Evolutionary conservation across 2,888 invertebrate genomes (phyloP).

Genomic region (Trilocha varians): DNA sequence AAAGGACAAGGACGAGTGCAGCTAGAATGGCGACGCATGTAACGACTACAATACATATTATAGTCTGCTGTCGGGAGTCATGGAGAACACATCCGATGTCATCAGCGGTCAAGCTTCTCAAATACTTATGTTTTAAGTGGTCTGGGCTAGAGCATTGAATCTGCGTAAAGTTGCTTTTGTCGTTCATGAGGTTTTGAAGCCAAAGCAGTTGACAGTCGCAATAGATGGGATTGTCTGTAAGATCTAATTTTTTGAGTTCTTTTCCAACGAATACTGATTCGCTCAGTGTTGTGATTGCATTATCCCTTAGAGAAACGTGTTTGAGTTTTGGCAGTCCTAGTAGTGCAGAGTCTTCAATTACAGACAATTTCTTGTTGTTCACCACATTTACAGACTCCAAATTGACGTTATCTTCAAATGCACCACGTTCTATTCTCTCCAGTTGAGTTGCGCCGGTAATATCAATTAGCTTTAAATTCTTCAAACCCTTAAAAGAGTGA

Average conservation of each 20-base stretch:
- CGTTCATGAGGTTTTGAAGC: constrained; percentile 81
- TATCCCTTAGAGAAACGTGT: constrained; percentile 83
- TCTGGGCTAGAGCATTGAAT: constrained; percentile 83
- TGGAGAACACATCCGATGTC: constrained; percentile 87
- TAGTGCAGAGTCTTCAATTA: constrained; percentile 83
- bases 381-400: constrained; percentile 83
- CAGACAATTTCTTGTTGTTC: constrained; percentile 82
- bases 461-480: constrained; percentile 83
- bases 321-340: constrained; percentile 85
- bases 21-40: constrained; percentile 81
- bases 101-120: constrained; percentile 80
- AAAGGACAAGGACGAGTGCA: constrained; percentile 81
- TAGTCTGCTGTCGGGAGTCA: constrained; percentile 84
- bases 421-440: constrained; percentile 81
- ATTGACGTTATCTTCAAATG: constrained; percentile 86
- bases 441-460: constrained; percentile 84
- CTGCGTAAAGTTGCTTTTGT: constrained; percentile 78
- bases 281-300: constrained; percentile 82
- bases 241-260: constrained; percentile 81
- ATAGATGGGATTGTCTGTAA: constrained; percentile 86
- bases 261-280: constrained; percentile 86
- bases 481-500: constrained; percentile 84
- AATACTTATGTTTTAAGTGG: constrained; percentile 78
- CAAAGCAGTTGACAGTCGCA: constrained; percentile 88
- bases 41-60: constrained; percentile 83